Conservation (phyloP, 2,113 vertebrate species). For the Ictalurus furcatus region DNA sequence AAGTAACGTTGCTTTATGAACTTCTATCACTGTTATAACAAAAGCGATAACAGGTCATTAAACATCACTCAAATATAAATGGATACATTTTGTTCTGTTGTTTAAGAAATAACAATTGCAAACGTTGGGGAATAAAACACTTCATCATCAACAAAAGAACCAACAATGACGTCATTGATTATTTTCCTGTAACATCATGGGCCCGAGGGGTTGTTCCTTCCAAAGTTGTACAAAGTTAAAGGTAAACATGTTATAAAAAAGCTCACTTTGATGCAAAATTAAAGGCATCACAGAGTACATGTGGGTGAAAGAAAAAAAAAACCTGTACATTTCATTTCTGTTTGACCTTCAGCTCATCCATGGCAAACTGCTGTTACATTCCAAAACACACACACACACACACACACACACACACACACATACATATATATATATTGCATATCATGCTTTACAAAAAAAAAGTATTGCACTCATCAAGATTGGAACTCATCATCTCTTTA, state of each 20-base stretch:
- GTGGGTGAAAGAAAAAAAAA: neutral
- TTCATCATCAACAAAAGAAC: neutral
- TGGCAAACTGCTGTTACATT: neutral
- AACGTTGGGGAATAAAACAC: neutral
- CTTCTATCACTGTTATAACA: too few relatives aligned
- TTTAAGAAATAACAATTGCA: neutral
- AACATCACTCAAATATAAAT: too few relatives aligned
- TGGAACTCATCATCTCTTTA: neutral
- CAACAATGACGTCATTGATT: neutral
- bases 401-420: too few relatives aligned
- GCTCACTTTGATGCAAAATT: neutral
- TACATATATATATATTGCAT: neutral
- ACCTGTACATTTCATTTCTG: neutral
- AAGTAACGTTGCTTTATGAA: too few relatives aligned
- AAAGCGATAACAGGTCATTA: too few relatives aligned
- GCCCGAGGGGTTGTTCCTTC: too few relatives aligned
- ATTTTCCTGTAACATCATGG: neutral
- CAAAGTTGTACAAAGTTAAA: neutral
- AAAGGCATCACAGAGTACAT: neutral
- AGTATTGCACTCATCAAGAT: neutral
- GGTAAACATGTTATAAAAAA: neutral
- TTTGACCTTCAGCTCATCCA: neutral
- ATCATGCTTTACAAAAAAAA: neutral
- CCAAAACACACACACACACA: neutral
- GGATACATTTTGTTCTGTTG: too few relatives aligned